These are phyloP conservation scores for Spodoptera exigua DNA, from an alignment of 2,888 invertebrate species.

Conservation along the genomic window DNA sequence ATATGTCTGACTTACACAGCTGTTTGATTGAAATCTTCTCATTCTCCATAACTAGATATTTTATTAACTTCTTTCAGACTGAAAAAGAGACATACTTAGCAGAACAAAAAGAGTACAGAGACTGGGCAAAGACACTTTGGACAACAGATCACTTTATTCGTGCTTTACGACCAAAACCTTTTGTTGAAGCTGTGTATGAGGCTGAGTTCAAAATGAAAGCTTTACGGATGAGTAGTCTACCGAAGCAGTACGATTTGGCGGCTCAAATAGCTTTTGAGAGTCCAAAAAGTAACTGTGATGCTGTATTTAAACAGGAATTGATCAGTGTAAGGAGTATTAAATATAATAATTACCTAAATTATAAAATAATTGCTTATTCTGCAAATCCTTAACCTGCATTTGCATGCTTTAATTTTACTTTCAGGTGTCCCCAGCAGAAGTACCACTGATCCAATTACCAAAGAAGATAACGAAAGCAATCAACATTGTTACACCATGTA, in stretches of 20 bases:
- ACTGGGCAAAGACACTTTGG: slow-evolving; percentile 81
- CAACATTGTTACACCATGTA: slow-evolving; percentile 61
- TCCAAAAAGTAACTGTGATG: slow-evolving; percentile 57
- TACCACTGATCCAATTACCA: slow-evolving; percentile 69
- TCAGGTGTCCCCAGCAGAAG: slow-evolving; percentile 70
- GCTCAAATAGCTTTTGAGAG: slow-evolving; percentile 76
- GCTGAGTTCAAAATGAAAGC: slow-evolving; percentile 73
- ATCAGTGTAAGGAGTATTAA: slow-evolving; percentile 68
- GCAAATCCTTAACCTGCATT: background rate
- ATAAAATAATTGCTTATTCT: background rate
- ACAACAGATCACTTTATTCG: slow-evolving; percentile 69
- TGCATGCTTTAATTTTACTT: slow-evolving; percentile 18
- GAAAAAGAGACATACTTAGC: slow-evolving; percentile 69
- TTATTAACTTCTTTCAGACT: slow-evolving; percentile 62
- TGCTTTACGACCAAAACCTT: slow-evolving; percentile 75
- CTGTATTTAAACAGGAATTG: slow-evolving; percentile 66
- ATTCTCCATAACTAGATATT: background rate
- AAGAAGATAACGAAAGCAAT: slow-evolving; percentile 57
- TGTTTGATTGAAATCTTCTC: too few relatives aligned
- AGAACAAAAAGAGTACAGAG: slow-evolving; percentile 77
- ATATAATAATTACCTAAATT: background rate
- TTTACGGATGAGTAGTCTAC: slow-evolving; percentile 66
- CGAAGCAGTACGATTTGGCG: slow-evolving; percentile 69
- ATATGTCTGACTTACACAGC: too few relatives aligned
- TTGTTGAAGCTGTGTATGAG: slow-evolving; percentile 74